phyloP scores from a whole-genome alignment of 2,797 vertebrate genomes.

The Thripadectes ignobilis region DNA sequence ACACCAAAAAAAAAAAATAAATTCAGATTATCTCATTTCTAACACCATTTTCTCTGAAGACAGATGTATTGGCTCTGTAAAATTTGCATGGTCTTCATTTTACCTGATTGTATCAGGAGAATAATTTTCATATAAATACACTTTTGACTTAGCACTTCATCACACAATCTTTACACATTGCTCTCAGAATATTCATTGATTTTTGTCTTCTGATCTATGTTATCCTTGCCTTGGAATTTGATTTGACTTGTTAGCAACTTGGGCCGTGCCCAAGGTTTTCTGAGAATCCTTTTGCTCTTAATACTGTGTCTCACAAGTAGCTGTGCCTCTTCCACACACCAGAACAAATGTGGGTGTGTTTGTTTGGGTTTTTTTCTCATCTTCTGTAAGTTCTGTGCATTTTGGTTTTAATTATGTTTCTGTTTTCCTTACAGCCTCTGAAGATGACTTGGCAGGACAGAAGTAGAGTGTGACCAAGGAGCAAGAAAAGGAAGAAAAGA shows the following conservation, averaged over 20 bases:
- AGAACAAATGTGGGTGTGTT: neutral
- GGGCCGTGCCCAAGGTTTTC: neutral
- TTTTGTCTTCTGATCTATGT: slow-evolving; percentile 9
- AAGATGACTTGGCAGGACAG: neutral
- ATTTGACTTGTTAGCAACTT: neutral
- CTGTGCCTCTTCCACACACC: neutral
- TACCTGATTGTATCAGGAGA: neutral
- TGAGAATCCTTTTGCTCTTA: neutral
- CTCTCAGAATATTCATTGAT: slow-evolving; percentile 11
- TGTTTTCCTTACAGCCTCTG: neutral
- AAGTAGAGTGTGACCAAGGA: neutral
- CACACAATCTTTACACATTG: neutral
- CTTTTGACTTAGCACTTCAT: slow-evolving; percentile 19
- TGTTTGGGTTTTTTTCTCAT: neutral
- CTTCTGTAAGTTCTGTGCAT: neutral
- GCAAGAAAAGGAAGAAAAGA: neutral
- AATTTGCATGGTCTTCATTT: slow-evolving; percentile 12
- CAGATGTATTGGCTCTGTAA: neutral
- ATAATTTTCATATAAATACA: slow-evolving; percentile 25
- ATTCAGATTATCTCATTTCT: neutral
- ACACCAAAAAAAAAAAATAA: neutral
- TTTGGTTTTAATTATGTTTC: neutral
- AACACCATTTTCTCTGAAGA: neutral
- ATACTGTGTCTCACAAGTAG: neutral
- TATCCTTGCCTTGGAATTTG: slow-evolving; percentile 17